Evolutionary conservation across 64 coral and sea anemone genomes (phyloP).

Genomic region (Orbicella faveolata): DNA sequence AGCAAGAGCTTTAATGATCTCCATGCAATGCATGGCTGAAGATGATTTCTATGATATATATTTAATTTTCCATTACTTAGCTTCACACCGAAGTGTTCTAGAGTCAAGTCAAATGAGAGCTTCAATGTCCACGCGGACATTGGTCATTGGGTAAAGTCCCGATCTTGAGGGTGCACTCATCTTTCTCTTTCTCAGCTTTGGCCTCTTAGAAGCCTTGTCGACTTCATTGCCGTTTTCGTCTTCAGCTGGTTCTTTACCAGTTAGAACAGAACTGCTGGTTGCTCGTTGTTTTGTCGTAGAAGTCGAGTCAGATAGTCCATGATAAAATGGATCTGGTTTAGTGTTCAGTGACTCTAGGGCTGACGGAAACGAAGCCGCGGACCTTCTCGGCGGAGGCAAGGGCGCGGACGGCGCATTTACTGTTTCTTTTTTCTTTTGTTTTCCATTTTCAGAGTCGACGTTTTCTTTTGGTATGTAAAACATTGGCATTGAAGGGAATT

Average conservation of each 20-base stretch:
- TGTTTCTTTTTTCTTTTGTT: not conserved
- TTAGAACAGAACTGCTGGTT: not conserved
- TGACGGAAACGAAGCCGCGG: not conserved
- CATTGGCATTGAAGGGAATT: slow-evolving; percentile 45
- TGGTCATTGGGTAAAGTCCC: not conserved
- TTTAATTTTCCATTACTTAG: not conserved
- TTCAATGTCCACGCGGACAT: slow-evolving; percentile 26
- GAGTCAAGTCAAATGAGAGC: slow-evolving; percentile 32
- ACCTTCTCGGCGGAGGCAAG: not conserved
- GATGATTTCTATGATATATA: no score
- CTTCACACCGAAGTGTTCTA: not conserved
- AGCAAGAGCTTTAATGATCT: not conserved
- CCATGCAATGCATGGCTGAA: not conserved
- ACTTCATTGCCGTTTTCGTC: slow-evolving; percentile 23
- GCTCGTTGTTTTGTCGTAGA: not conserved
- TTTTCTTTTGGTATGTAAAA: not conserved
- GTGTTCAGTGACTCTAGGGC: not conserved
- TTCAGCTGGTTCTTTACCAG: not conserved
- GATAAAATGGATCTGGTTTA: not conserved
- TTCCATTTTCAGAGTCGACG: not conserved
- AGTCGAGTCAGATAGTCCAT: not conserved
- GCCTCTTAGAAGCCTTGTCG: not conserved
- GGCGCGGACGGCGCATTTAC: not conserved
- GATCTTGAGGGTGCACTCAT: not conserved
- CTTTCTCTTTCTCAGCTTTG: not conserved